Base-by-base conservation (phyloP, 2,797 vertebrate genomes). In the Oophaga sylvatica region DNA sequence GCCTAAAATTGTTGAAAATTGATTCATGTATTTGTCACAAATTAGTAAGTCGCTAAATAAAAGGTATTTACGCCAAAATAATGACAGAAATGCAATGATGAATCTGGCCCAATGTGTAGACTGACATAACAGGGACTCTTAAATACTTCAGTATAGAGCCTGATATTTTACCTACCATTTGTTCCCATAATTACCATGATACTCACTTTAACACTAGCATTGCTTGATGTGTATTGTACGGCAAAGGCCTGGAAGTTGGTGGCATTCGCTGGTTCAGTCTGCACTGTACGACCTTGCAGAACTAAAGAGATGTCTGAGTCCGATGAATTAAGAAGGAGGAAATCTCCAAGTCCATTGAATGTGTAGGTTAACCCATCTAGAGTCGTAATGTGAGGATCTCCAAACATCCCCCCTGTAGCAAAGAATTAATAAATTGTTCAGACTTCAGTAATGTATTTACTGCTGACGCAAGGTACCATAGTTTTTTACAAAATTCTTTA, bases 311-410 rank as follows among this genome's bases (percentile, higher is more conserved):
- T 93, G 45, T 5, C 88, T 62, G 81, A 20, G n/a, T 89, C 62
- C 0, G 77, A 29, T 88, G 92, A 92, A 78, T 48, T 71, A 62
- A 94, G 86, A 80, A 95, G 90, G 80, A 92, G 80, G 75, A 95
- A 95, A 91, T 95, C 94, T 13, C 94, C 94, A 0, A 94, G 92
- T 5, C 95, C 95, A 16, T 94, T 95, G 91, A 95, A 95, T 16
- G 94, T 95, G 56, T 92, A 95, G 65, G 31, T 90, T 71, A 88
- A 88, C 31, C 93, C 93, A 91, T 95, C 94, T 83, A 95, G 80
- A 17, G 94, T 95, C 65, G 83, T 91, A 88, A 95, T 93, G 60
- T 95, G 95, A 20, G 94, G 94, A 31, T 95, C 94, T 45, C 95
- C 94, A 0, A 92, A 92, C 78, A 91, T 91, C 0, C 91, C 91